phyloP scores from a whole-genome alignment of 1,140 invertebrate species.

The Drosophila teissieri region DNA sequence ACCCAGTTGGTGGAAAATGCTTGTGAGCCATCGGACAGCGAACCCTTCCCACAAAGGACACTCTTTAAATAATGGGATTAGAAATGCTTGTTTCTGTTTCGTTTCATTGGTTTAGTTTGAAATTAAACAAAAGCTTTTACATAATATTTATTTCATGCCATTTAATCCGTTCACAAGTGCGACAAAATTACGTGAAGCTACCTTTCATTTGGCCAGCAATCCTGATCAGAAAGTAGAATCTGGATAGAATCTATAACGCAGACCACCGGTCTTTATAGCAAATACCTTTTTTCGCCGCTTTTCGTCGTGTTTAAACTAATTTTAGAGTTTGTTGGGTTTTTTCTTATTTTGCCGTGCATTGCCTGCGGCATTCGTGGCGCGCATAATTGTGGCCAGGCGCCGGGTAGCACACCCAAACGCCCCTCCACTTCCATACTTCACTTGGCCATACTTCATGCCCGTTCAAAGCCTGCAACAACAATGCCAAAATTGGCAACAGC shows the following conservation, averaged over 20 bases:
- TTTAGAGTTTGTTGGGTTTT: conserved; percentile 56
- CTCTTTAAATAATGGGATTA: not conserved
- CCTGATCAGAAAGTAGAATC: no score
- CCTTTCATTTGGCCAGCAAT: no score
- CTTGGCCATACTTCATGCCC: conserved; percentile 41
- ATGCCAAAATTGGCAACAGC: conserved; percentile 56
- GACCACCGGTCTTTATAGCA: not conserved
- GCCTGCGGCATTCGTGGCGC: conserved; percentile 68
- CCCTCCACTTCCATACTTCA: not conserved
- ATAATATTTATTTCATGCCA: no score
- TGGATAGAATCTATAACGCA: no score
- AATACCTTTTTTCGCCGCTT: conserved; percentile 6
- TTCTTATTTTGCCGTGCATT: conserved; percentile 31
- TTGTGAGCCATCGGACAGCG: conserved; percentile 1
- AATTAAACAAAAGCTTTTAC: not conserved
- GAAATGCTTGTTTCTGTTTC: not conserved
- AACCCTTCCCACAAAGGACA: not conserved
- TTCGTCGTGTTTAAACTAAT: conserved; percentile 59
- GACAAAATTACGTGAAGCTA: no score
- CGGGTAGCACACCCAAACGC: conserved; percentile 3
- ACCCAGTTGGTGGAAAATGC: conserved; percentile 8
- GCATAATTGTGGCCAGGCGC: conserved; percentile 72
- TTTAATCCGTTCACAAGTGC: no score
- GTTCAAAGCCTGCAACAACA: conserved; percentile 50
- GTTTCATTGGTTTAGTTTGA: not conserved